phyloP scores from a whole-genome alignment of 2,113 vertebrate genomes.

The Oriolus oriolus region DNA sequence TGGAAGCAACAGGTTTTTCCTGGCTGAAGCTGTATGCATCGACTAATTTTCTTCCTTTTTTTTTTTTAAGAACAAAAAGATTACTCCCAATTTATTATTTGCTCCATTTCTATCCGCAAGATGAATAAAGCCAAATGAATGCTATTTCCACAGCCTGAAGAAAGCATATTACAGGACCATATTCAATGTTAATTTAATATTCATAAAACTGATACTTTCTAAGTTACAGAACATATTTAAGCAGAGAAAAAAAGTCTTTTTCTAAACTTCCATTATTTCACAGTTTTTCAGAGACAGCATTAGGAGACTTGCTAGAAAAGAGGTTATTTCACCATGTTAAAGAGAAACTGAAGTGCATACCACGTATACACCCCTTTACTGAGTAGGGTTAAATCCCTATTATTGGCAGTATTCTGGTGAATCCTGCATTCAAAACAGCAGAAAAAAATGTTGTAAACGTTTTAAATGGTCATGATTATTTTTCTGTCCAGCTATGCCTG shows the following conservation, averaged over 20 bases:
- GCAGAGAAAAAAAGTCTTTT: neutral
- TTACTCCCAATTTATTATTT: neutral
- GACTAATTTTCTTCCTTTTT: neutral
- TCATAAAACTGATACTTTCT: conserved; percentile 6
- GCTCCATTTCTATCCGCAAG: neutral
- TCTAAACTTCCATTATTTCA: neutral
- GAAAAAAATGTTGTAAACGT: neutral
- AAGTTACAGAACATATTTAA: conserved; percentile 20
- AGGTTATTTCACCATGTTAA: neutral
- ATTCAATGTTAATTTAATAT: conserved; percentile 29
- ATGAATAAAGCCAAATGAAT: neutral
- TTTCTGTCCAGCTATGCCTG: conserved; percentile 3
- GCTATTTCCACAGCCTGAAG: neutral
- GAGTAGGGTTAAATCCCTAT: neutral
- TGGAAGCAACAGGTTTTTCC: neutral
- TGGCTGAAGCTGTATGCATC: neutral
- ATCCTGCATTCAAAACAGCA: neutral
- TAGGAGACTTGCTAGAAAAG: neutral
- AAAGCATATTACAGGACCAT: neutral
- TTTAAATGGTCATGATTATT: conserved; percentile 7
- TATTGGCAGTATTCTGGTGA: neutral
- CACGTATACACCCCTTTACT: neutral
- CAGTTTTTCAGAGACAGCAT: neutral
- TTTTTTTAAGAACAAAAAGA: neutral
- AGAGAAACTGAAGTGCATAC: neutral